Base-by-base conservation (phyloP, 2,113 vertebrate species). In the Sapayoa aenigma region DNA sequence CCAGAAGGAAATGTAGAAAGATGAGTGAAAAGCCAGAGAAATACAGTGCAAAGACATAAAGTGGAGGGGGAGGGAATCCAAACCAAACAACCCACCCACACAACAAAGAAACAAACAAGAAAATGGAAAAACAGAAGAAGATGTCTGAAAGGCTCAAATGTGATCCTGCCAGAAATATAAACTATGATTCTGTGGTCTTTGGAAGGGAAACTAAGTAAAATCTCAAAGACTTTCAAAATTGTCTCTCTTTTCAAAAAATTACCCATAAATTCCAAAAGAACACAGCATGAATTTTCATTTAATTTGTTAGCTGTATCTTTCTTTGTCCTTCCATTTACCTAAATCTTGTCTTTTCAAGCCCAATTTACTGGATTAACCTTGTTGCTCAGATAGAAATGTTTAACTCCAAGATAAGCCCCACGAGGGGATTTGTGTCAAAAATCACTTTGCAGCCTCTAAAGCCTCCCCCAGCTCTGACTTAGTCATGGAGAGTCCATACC, bases 301-400 rank as follows among this genome's bases (percentile, higher is more conserved):
- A 2, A 22, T 81, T 81, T 89, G n/a, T 37, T 55, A 88, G 12
- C 23, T 8, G 1, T 59, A 76, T 42, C 21, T 90, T 93, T 31
- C 53, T 59, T 55, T 80, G 39, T 42, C 30, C 30, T 80, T 80
- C 77, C 27, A 44, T 96, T 91, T 96, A 77, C 72, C 81, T 80
- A 80, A 83, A 42, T 55, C 65, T 83, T 93, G 55, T 55, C 22
- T 69, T 92, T 96, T 80, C 88, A 74, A 80, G 31, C 13, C 42
- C 5, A 59, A 63, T 91, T 93, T 90, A 86, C 47, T 75, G 72
- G 52, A 91, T 96, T 95, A 94, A 96, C 85, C 82, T 82, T 78
- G 69, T 31, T 74, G 33, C 62, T 92, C 56, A 74, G 35, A 83
- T 47, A 92, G 12, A 41, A 68, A 75, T 86, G 31, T 76, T 95